Percentiles rank a stretch among this genome's conserved stretches.
These are phyloP conservation scores for Rhodinocichla rosea DNA, from an alignment of 2,113 vertebrate species.

Conservation along the genomic window DNA sequence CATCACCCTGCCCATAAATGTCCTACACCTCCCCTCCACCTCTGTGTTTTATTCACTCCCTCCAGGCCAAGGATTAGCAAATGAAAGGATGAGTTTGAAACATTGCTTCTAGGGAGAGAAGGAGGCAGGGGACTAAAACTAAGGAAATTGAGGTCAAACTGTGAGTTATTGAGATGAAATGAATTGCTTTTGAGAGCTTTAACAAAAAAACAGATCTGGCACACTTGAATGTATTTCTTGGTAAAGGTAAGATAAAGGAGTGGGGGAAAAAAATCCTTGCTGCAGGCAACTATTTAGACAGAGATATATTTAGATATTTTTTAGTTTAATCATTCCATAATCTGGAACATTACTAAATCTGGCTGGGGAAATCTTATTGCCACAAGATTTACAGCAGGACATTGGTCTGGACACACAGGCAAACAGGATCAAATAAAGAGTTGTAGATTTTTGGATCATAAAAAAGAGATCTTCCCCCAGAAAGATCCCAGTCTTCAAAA, in stretches of 20 bases:
- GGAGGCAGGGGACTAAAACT: not conserved
- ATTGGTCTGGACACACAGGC: not conserved
- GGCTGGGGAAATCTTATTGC: not conserved
- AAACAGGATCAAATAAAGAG: not conserved
- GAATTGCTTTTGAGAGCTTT: slow-evolving; percentile 1
- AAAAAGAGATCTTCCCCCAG: not conserved
- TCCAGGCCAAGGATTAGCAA: not conserved
- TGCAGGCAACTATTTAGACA: not conserved
- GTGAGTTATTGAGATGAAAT: not conserved
- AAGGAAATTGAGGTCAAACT: not conserved
- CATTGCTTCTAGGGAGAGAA: not conserved
- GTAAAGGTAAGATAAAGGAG: not conserved
- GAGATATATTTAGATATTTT: not conserved
- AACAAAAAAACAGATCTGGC: not conserved
- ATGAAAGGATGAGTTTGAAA: not conserved
- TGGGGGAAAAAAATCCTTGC: not conserved
- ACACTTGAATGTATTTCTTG: not conserved
- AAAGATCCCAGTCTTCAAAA: not conserved
- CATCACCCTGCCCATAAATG: not conserved
- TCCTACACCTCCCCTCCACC: not conserved
- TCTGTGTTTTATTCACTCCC: not conserved
- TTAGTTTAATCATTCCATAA: not conserved
- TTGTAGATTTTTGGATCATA: not conserved
- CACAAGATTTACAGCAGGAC: not conserved
- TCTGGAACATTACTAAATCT: not conserved